Evolutionary conservation across 2,888 invertebrate genomes (phyloP), one percentile per base, ranked within the genome.

Genomic region (Xanthostigma xanthostigma): DNA sequence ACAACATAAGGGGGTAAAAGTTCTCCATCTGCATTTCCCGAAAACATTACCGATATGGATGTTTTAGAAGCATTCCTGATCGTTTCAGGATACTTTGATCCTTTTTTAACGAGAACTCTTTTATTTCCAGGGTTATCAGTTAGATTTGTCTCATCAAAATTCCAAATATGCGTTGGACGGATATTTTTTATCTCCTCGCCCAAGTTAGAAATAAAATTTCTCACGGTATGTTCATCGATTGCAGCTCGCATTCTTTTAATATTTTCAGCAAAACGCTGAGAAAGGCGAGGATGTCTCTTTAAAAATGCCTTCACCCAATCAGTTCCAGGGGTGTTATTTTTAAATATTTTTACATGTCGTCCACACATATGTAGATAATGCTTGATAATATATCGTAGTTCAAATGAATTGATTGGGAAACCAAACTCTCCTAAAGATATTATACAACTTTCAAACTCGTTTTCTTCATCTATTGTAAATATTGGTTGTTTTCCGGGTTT

Each of bases 111-210:
- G n/a, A n/a, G n/a, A n/a, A n/a, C n/a, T n/a, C n/a, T n/a, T n/a
- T 55, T 55, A 40, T 51, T 51, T 1, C 61, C 63, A 11, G 63
- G 61, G 46, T 67, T 61, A 48, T 64, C 64, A 10, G 54, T 45
- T 12, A 66, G 53, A 46, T 62, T 63, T 2, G 61, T 62, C 52
- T 64, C 63, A 50, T 65, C 62, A 54, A 62, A 67, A 51, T 67
- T 64, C n/a, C 59, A 50, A 14, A 59, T 56, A 36, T 57, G 54
- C 41, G 41, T 12, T 27, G 54, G 50, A 12, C 53, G 52, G 39
- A 58, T 48, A 13, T 45, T 42, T 38, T 50, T 27, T 9, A 49
- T n/a, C 11, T 34, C 48, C 11, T 38, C 39, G 38, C 42, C 45
- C 14, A 54, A 46, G 40, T 54, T 51, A 5, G 46, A 40, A 45